These are phyloP conservation scores for Gastracanthus pulcherrimus DNA, from an alignment of 2,888 invertebrate species.

Conservation along the genomic window DNA sequence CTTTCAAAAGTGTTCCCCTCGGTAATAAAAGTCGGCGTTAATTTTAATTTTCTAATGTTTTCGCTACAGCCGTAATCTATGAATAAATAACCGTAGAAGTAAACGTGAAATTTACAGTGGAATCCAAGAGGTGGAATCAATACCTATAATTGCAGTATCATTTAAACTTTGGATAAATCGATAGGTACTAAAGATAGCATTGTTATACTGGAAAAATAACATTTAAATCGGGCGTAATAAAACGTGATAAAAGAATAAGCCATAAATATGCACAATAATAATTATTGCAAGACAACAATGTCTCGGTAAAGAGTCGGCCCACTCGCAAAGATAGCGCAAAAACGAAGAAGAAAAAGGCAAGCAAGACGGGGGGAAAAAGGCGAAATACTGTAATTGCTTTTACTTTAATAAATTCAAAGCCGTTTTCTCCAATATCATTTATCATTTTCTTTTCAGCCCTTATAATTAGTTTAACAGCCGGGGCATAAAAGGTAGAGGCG, in stretches of 20 bases:
- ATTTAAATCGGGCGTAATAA: neutral
- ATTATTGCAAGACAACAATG: slow-evolving; percentile 26
- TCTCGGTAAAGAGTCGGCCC: neutral
- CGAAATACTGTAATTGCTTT: slow-evolving; percentile 25
- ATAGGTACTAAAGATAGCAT: neutral
- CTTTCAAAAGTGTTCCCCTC: too few relatives aligned
- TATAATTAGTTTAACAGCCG: slow-evolving; percentile 47
- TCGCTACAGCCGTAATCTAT: too few relatives aligned
- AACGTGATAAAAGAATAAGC: neutral
- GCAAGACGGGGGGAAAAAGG: neutral
- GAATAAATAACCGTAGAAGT: too few relatives aligned
- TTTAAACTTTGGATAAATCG: neutral
- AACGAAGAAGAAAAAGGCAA: neutral
- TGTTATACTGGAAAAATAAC: neutral
- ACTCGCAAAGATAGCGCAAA: neutral
- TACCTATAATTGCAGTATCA: neutral
- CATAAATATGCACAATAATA: neutral
- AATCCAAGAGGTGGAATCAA: neutral
- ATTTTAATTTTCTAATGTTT: too few relatives aligned
- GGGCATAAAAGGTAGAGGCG: slow-evolving; percentile 21
- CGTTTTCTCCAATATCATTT: slow-evolving; percentile 36
- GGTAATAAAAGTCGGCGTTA: too few relatives aligned
- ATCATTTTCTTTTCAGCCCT: slow-evolving; percentile 40
- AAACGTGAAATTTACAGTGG: too few relatives aligned
- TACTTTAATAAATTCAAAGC: slow-evolving; percentile 37